Percentiles rank a stretch among this genome's conserved stretches.
These are phyloP conservation scores for Malurus cyaneus DNA, from an alignment of 2,113 vertebrate species.

Conservation along the genomic window DNA sequence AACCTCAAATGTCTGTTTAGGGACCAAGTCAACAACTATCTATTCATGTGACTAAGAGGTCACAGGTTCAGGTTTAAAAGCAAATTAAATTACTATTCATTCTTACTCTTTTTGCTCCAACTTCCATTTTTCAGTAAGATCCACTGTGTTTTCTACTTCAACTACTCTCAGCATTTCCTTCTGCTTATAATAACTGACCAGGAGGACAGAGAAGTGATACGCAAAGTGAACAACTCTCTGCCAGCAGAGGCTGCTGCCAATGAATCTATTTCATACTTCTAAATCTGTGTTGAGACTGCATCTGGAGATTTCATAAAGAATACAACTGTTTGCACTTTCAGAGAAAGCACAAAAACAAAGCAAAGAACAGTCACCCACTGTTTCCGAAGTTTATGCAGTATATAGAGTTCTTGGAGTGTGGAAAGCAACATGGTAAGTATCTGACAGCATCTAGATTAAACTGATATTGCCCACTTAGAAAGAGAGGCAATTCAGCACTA, in stretches of 20 bases:
- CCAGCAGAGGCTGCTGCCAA: neutral
- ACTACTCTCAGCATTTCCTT: neutral
- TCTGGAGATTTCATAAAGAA: neutral
- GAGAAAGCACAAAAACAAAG: neutral
- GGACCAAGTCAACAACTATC: neutral
- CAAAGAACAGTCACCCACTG: neutral
- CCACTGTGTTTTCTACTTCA: neutral
- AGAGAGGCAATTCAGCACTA: neutral
- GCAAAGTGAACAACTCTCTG: neutral
- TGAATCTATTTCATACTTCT: neutral
- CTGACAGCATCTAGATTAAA: neutral
- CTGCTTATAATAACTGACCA: neutral
- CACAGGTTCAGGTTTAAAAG: neutral
- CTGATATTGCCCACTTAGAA: neutral
- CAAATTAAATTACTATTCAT: neutral
- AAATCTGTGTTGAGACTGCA: neutral
- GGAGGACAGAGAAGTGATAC: neutral
- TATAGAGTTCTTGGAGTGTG: neutral
- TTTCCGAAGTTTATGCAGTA: neutral
- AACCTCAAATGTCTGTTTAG: neutral
- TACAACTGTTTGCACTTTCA: neutral
- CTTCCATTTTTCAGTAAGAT: neutral
- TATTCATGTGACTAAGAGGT: neutral
- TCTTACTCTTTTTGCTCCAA: neutral
- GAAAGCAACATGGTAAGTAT: neutral